Percentiles rank a stretch among this genome's conserved stretches.
phyloP scores from a whole-genome alignment of 2,888 invertebrate genomes.

The Tetragnatha montana region DNA sequence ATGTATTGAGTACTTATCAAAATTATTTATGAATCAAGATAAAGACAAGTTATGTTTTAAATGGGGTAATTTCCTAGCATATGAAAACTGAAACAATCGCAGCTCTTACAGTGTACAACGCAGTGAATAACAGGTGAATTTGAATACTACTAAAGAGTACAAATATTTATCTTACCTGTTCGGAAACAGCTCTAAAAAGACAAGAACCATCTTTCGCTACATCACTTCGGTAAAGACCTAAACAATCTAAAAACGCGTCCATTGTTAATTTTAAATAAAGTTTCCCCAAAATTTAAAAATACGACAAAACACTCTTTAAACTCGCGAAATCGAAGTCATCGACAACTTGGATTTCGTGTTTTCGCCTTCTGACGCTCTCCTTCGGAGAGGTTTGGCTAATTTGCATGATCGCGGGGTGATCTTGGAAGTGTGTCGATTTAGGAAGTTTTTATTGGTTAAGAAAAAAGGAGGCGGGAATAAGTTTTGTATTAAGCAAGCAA shows the following conservation, averaged over 20 bases:
- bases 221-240: slow-evolving; percentile 90
- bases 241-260: slow-evolving; percentile 87
- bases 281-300: slow-evolving; percentile 40
- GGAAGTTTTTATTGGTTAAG: neutral
- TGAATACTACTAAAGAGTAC: neutral
- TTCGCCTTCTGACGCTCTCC: neutral
- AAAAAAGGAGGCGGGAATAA: neutral
- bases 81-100: no score
- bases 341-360: slow-evolving; percentile 6
- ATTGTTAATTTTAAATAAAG: slow-evolving; percentile 73
- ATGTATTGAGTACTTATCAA: no score
- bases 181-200: slow-evolving; percentile 90
- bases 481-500: no score
- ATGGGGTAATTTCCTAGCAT: no score
- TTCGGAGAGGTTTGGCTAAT: neutral
- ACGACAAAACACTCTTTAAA: slow-evolving; percentile 40
- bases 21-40: no score
- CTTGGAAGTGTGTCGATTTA: neutral
- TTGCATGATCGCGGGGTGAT: slow-evolving; percentile 12
- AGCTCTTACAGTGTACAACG: no score
- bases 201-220: slow-evolving; percentile 92
- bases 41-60: no score
- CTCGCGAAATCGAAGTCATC: slow-evolving; percentile 32
- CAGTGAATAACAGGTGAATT: neutral
- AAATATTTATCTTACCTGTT: slow-evolving; percentile 79